phyloP scores from a whole-genome alignment of 2,888 invertebrate genomes.

The Azorinus chamasolen region DNA sequence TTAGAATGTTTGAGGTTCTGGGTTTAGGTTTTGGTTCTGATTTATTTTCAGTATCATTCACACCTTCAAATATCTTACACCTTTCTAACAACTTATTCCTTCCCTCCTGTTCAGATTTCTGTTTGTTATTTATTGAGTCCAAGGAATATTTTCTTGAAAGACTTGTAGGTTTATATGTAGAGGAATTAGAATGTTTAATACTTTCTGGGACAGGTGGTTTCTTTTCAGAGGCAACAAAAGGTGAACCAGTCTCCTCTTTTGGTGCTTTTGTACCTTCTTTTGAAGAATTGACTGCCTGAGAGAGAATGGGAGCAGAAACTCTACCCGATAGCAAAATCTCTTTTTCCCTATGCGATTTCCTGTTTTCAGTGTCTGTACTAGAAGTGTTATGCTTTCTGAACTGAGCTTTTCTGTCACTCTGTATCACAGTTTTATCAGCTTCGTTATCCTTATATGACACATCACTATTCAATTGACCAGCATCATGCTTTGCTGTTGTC shows the following conservation, averaged over 20 bases:
- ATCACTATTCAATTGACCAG: conserved; percentile 11
- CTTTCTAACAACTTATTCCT: conserved; percentile 23
- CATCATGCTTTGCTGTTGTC: not conserved
- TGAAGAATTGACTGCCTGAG: no score
- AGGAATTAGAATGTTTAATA: conserved; percentile 21
- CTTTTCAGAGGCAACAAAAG: not conserved
- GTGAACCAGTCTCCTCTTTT: no score
- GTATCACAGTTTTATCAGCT: no score
- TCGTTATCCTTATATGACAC: not conserved
- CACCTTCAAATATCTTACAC: conserved; percentile 26
- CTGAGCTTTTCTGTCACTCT: no score
- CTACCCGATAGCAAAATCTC: conserved; percentile 4
- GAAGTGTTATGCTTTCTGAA: no score
- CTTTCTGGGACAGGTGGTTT: conserved; percentile 31
- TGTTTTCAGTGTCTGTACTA: no score
- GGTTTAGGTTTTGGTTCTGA: not conserved
- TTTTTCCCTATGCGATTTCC: not conserved
- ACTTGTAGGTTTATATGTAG: not conserved
- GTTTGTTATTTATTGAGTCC: no score
- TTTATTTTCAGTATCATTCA: not conserved
- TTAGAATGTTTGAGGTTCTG: conserved; percentile 33
- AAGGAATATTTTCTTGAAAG: not conserved
- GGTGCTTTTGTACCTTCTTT: no score
- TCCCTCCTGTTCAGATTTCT: conserved; percentile 29
- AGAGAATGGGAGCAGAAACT: not conserved